Evolutionary conservation across 2,797 vertebrate species (phyloP).

Genomic region (Myripristis murdjan): DNA sequence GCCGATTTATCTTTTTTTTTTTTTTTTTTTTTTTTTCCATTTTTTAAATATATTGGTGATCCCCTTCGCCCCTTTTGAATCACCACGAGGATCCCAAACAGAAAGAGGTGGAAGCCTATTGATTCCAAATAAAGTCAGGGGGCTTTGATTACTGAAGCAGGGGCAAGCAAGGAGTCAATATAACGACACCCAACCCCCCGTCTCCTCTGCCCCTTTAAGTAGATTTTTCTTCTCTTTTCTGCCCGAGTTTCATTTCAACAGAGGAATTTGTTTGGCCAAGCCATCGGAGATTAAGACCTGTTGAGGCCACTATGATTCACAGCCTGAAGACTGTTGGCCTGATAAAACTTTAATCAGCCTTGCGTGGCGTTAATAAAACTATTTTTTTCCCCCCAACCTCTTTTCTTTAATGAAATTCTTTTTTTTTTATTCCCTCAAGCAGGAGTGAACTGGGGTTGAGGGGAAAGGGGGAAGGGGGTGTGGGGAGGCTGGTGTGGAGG

Average conservation of each 20-base stretch:
- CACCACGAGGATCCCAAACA: constrained; percentile 30
- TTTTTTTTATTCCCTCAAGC: constrained; percentile 65
- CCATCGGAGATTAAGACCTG: constrained; percentile 71
- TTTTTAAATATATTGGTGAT: too few relatives aligned
- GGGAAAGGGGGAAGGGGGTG: constrained; percentile 16
- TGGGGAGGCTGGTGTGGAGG: too few relatives aligned
- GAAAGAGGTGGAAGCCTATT: constrained; percentile 43
- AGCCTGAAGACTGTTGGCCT: constrained; percentile 61
- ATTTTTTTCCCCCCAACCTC: constrained; percentile 8
- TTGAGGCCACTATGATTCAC: constrained; percentile 68
- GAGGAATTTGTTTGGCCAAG: constrained; percentile 68
- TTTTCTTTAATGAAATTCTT: constrained; percentile 63
- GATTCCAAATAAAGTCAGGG: constrained; percentile 60
- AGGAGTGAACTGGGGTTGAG: constrained; percentile 55
- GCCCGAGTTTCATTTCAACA: constrained; percentile 25
- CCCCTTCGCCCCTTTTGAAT: constrained; percentile 16
- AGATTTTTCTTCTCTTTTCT: constrained; percentile 14
- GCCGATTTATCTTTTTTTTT: not conserved
- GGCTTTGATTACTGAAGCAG: constrained; percentile 47
- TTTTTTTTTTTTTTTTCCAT: too few relatives aligned
- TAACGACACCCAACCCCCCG: too few relatives aligned
- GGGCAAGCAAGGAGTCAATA: constrained; percentile 38
- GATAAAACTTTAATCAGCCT: constrained; percentile 73
- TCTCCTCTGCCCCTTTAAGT: too few relatives aligned
- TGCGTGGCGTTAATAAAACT: constrained; percentile 63